Base-by-base conservation (phyloP, 2,113 vertebrate species). In the Tragelaphus scriptus region DNA sequence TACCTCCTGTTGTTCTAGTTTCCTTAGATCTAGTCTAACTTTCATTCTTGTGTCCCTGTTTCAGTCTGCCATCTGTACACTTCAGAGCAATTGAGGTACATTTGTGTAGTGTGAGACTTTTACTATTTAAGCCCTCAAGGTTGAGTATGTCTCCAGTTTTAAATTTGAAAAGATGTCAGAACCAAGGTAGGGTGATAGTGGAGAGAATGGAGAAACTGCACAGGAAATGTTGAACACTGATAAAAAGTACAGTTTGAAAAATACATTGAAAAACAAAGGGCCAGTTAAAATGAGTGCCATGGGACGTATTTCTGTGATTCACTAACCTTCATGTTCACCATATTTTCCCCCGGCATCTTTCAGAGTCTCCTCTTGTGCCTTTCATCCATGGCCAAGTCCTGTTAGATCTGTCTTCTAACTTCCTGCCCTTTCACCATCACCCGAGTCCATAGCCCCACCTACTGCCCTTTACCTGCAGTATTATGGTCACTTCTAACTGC, bases 101-200 rank as follows among this genome's bases (percentile, higher is more conserved):
- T 0, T 91, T 96, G 84, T 10, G 21, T 91, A 51, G 61, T 55
- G 6, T 97, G 16, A 47, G 36, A 77, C 86, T 58, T 95, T 97
- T 94, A 44, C 75, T 97, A 91, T 59, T 93, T 97, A 97, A 95
- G 26, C 11, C 2, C 58, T 44, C 14, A 82, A 49, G 87, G 17
- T 55, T 94, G 81, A 86, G 40, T 63, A n/a, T 12, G 16, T 51
- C 71, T 7, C 44, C 55, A 63, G 44, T 91, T 40, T 93, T 95
- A 95, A 85, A 58, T 90, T 26, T 95, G 59, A 55, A 97, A 95
- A 97, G 77, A 0, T 40, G 53, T 96, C 28, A 89, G 4, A 17
- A 95, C 11, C 77, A 7, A 81, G 2, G 56, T n/a, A 32, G 21
- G 30, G 26, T 36, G 30, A 12, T 93, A 1, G 55, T 92, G 15